These are phyloP conservation scores for Rhinoraja longicauda DNA, from an alignment of 2,797 vertebrate genomes.

Conservation along the genomic window DNA sequence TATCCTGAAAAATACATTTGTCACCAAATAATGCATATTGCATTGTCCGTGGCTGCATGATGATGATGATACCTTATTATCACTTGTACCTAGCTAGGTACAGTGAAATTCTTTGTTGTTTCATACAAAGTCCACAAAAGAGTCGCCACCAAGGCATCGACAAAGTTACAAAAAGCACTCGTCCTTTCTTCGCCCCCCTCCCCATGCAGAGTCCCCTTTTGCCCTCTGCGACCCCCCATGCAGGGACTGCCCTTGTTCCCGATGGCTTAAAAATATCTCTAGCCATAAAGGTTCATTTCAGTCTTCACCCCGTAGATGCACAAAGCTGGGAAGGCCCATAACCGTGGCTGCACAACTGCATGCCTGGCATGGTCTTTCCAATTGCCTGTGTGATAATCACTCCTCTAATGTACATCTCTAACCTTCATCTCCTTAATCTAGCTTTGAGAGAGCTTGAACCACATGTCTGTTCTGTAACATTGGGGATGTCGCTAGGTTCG, in stretches of 20 bases:
- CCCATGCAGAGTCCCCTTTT: too few species aligned
- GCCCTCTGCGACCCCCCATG: too few species aligned
- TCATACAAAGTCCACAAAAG: too few species aligned
- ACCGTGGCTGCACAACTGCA: not conserved
- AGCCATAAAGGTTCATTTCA: not conserved
- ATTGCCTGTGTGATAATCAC: not conserved
- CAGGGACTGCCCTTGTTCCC: too few species aligned
- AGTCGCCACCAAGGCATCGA: too few species aligned
- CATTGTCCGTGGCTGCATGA: not conserved
- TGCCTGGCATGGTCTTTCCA: not conserved
- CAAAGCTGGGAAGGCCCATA: not conserved
- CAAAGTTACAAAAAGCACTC: too few species aligned
- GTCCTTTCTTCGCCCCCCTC: too few species aligned
- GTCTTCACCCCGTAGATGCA: not conserved
- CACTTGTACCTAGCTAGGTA: too few species aligned
- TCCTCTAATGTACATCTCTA: not conserved
- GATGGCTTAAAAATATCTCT: not conserved
- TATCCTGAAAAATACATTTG: not conserved
- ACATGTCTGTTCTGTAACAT: not conserved
- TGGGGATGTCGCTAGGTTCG: too few species aligned
- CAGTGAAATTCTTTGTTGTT: too few species aligned
- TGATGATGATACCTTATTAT: too few species aligned
- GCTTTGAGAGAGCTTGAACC: not conserved
- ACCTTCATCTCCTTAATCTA: not conserved
- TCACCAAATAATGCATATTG: not conserved